Base-by-base conservation (phyloP, 2,113 vertebrate species). In the Caloenas nicobarica region DNA sequence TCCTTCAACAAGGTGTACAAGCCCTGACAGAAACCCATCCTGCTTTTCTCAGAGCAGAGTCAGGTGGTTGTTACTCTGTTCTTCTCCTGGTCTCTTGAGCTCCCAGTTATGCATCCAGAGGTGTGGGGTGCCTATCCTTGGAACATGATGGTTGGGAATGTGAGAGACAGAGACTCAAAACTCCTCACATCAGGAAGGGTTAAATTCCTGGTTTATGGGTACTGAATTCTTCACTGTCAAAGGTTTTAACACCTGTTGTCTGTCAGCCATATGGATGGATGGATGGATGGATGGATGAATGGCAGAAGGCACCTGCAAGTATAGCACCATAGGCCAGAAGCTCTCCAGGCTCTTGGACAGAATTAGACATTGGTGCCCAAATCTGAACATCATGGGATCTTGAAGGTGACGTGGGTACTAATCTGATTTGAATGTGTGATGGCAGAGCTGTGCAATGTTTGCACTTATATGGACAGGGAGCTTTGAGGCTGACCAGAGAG, bases 281-380 rank as follows among this genome's bases (percentile, higher is more conserved):
- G 33, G 7, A 40, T 16, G 26, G 40, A 53, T 13, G 40, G 51
- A 33, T 48, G 16, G n/a, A 15, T 8, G 33, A 7, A 40, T 16
- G 26, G 40, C 36, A 90, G 28, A 36, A 8, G 12, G 14, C 13
- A 64, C 44, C 62, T 61, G 25, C 19, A 89, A 72, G 13, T 23
- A 25, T 2, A 79, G 57, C 16, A 44, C 13, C 23, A 50, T 0
- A 0, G 17, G 7, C 16, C 16, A 34, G 42, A 53, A 56, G 38
- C 3, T 78, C 29, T 88, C 34, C n/a, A 53, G 61, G 54, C 1
- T 83, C 29, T 86, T 60, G 31, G 18, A 40, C 42, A 6, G 58
- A 82, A 61, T 65, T 57, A 64, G 36, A 22, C 10, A 28, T 10
- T 19, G 15, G 22, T 82, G 19, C 13, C 12, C 11, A 69, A 83